phyloP scores from a whole-genome alignment of 2,113 vertebrate species.

The Ammodytes dubius region DNA sequence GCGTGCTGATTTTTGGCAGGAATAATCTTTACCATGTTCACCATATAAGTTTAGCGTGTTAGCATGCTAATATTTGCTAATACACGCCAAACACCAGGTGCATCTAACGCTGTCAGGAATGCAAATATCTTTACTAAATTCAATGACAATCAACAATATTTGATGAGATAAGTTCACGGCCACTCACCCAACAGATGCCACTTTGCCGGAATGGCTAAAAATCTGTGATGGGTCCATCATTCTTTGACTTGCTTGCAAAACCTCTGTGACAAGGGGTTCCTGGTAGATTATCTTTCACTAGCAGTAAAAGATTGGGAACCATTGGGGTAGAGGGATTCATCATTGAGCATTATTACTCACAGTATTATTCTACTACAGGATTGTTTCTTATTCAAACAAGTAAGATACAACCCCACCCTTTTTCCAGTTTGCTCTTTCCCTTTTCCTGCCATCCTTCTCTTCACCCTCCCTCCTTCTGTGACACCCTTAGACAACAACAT shows the following conservation, averaged over 20 bases:
- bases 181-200: neutral
- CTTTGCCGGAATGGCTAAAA: neutral
- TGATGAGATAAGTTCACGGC: too few species aligned
- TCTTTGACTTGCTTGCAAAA: neutral
- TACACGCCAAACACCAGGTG: too few species aligned
- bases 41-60: too few species aligned
- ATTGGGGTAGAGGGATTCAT: neutral
- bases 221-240: neutral
- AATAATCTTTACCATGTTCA: too few species aligned
- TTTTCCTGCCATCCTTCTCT: neutral
- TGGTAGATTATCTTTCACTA: neutral
- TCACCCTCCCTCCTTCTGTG: neutral
- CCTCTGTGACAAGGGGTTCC: neutral
- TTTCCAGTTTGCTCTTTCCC: neutral
- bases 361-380: neutral
- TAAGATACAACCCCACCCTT: neutral
- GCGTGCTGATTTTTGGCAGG: too few species aligned
- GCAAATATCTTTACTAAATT: too few species aligned
- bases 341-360: neutral
- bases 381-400: neutral
- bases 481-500: constrained; percentile 5
- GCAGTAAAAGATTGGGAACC: neutral
- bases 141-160: too few species aligned
- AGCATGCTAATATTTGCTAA: too few species aligned
- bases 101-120: too few species aligned